A percentile compares a stretch with the other conserved stretches of the same genome.
Evolutionary conservation across 1,140 invertebrate species (phyloP).

Genomic region (Latrodectus geometricus): DNA sequence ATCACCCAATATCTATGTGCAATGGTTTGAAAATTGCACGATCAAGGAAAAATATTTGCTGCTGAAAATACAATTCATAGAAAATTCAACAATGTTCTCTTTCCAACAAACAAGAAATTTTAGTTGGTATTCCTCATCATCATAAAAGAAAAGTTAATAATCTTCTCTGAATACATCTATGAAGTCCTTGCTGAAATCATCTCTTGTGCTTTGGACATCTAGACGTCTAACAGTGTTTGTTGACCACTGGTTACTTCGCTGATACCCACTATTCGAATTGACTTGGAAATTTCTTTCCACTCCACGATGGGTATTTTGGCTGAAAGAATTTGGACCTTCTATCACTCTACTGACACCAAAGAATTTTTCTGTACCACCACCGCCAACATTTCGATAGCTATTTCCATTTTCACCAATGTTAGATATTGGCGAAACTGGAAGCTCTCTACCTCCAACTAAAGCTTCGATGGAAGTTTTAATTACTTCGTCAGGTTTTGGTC

Average conservation of each 20-base stretch:
- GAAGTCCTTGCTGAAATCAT: slow-evolving; percentile 54
- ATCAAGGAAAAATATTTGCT: too few relatives aligned
- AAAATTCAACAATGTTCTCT: too few relatives aligned
- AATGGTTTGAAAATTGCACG: too few relatives aligned
- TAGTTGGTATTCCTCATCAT: too few relatives aligned
- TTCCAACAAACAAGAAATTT: too few relatives aligned
- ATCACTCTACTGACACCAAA: slow-evolving; percentile 25
- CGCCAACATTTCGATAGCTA: slow-evolving; percentile 34
- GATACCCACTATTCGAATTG: slow-evolving; percentile 42
- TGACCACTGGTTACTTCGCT: slow-evolving; percentile 40
- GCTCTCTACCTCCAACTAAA: slow-evolving; percentile 2
- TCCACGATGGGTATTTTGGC: slow-evolving; percentile 21
- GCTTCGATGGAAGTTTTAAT: slow-evolving; percentile 20
- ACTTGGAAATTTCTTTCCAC: slow-evolving; percentile 48
- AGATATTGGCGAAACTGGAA: background rate
- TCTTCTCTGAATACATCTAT: slow-evolving; percentile 60
- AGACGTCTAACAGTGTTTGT: slow-evolving; percentile 25
- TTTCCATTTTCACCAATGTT: background rate
- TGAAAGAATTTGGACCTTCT: slow-evolving; percentile 53
- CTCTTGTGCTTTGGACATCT: slow-evolving; percentile 32
- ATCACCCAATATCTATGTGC: too few relatives aligned
- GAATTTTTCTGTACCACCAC: slow-evolving; percentile 41
- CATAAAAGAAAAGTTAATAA: background rate
- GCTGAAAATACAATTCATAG: too few relatives aligned
- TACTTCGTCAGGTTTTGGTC: slow-evolving; percentile 13